phyloP scores from a whole-genome alignment of 2,888 invertebrate species.

The Eupithecia insigniata region DNA sequence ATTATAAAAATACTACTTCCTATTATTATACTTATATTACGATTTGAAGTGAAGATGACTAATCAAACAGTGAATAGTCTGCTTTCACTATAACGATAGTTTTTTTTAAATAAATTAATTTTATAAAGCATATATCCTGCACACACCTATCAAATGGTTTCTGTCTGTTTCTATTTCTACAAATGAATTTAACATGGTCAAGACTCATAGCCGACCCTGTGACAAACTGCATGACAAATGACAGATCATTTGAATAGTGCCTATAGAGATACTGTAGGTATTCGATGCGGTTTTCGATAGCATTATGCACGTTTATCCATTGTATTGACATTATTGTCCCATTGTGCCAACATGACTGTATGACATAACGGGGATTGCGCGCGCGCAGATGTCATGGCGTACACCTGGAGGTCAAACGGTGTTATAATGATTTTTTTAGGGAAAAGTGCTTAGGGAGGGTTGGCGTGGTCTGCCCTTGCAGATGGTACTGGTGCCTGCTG shows the following conservation, averaged over 20 bases:
- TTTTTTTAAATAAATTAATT: no score
- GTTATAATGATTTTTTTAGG: slow-evolving; percentile 45
- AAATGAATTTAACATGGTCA: background rate
- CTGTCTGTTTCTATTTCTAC: background rate
- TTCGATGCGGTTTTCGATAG: slow-evolving; percentile 44
- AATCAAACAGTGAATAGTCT: background rate
- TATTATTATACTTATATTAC: no score
- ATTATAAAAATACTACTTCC: no score
- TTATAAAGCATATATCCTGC: background rate
- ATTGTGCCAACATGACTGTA: slow-evolving; percentile 48
- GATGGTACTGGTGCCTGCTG: slow-evolving; percentile 34
- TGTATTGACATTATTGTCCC: slow-evolving; percentile 45
- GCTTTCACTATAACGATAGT: no score
- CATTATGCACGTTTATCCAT: slow-evolving; percentile 44
- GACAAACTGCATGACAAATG: slow-evolving; percentile 31
- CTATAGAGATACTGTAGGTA: slow-evolving; percentile 33
- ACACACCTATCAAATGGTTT: background rate
- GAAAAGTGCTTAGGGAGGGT: slow-evolving; percentile 22
- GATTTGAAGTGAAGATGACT: background rate
- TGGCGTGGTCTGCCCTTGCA: slow-evolving; percentile 31
- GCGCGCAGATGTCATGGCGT: slow-evolving; percentile 54
- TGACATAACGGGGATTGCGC: slow-evolving; percentile 55
- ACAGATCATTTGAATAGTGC: slow-evolving; percentile 31
- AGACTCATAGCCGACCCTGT: slow-evolving; percentile 1
- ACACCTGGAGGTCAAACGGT: slow-evolving; percentile 54